Conservation (phyloP, 1,140 invertebrate genomes). For the Lysiphlebus fabarum region DNA sequence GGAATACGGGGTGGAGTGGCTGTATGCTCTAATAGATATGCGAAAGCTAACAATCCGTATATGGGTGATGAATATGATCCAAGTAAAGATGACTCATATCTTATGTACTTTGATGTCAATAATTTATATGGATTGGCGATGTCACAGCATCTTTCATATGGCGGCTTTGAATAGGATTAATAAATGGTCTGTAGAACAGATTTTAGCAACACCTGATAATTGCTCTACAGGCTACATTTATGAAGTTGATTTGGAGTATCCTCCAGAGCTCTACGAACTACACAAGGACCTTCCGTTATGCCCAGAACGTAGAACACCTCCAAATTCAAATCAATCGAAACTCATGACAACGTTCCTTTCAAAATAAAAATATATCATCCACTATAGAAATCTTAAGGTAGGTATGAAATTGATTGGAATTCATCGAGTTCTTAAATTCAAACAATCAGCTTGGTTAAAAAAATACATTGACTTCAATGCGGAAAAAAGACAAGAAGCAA, state of each 20-base stretch:
- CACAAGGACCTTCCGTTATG: neutral
- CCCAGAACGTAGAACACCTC: neutral
- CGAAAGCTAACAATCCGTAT: conserved; percentile 53
- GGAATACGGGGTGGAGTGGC: neutral
- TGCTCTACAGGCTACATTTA: neutral
- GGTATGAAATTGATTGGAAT: too few species aligned
- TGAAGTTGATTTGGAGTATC: conserved; percentile 1
- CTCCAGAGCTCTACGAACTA: neutral
- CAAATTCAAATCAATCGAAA: neutral
- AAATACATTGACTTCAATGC: too few species aligned
- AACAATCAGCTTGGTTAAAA: too few species aligned
- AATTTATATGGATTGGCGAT: conserved; percentile 58
- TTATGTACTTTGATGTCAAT: conserved; percentile 55
- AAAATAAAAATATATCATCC: too few species aligned
- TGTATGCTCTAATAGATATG: conserved; percentile 22
- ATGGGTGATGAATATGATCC: conserved; percentile 38
- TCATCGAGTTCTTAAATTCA: too few species aligned
- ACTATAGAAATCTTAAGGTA: too few species aligned
- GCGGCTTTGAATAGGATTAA: conserved; percentile 49
- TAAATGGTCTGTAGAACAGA: neutral
- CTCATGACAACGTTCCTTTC: neutral
- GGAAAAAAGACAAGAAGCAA: too few species aligned
- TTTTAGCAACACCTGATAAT: neutral
- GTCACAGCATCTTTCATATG: conserved; percentile 45
- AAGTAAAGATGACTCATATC: conserved; percentile 35